These are phyloP conservation scores for Anarhynchus alexandrinus DNA, from an alignment of 2,113 vertebrate species.

Conservation along the genomic window DNA sequence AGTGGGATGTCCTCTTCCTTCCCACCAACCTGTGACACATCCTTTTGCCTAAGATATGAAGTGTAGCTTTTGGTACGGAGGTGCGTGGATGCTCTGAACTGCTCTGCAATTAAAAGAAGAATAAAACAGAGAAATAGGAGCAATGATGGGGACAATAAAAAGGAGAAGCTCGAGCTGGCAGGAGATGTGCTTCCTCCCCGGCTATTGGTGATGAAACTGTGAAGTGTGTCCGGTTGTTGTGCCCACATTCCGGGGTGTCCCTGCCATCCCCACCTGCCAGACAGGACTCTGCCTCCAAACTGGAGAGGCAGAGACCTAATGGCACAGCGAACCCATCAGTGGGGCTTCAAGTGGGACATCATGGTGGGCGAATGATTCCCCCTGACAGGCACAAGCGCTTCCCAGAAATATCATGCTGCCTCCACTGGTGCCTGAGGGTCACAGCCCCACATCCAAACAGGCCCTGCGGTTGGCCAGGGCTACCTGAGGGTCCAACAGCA, in stretches of 20 bases:
- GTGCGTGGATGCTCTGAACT: rapidly evolving
- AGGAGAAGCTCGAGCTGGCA: neutral
- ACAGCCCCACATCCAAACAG: neutral
- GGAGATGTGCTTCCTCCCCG: neutral
- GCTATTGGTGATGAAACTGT: rapidly evolving
- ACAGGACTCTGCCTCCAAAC: neutral
- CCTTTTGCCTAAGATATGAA: neutral
- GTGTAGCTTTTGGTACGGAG: neutral
- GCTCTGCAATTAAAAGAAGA: neutral
- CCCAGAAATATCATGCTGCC: neutral
- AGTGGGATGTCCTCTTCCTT: neutral
- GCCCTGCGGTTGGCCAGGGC: neutral
- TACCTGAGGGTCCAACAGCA: neutral
- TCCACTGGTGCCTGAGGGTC: neutral
- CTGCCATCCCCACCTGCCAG: neutral
- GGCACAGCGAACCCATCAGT: rapidly evolving
- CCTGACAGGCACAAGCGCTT: neutral
- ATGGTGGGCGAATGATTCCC: rapidly evolving
- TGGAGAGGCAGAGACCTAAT: neutral
- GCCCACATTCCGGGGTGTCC: neutral
- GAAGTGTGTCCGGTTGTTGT: neutral
- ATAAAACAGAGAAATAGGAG: neutral
- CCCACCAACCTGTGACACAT: rapidly evolving
- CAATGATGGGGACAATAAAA: neutral
- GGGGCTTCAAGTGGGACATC: neutral